Evolutionary conservation across 2,888 invertebrate species (phyloP).

Genomic region (Subacronicta megacephala): DNA sequence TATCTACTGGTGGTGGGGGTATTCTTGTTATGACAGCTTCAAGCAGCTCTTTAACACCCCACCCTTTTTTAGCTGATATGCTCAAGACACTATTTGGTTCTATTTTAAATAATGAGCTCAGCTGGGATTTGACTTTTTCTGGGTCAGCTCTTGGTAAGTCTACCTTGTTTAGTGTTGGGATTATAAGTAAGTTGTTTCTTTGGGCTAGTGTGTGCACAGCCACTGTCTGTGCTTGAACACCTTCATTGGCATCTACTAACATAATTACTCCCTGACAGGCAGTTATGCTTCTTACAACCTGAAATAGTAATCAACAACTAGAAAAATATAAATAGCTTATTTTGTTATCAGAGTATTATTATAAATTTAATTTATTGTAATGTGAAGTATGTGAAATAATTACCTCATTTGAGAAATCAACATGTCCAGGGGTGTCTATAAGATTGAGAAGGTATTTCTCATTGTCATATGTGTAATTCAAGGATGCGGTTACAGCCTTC

Average conservation of each 20-base stretch:
- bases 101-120: constrained; percentile 95
- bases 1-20: constrained; percentile 92
- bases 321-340: neutral
- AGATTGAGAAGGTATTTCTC: constrained; percentile 96
- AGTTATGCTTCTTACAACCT: constrained; percentile 95
- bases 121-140: constrained; percentile 93
- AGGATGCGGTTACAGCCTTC: constrained; percentile 98
- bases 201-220: constrained; percentile 98
- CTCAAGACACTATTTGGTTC: constrained; percentile 92
- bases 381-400: neutral
- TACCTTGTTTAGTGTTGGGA: constrained; percentile 99
- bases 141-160: constrained; percentile 97
- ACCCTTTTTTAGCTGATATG: constrained; percentile 98
- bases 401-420: constrained; percentile 99
- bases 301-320: constrained; percentile 23
- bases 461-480: constrained; percentile 93
- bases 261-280: constrained; percentile 98
- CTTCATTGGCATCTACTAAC: constrained; percentile 98
- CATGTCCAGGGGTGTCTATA: constrained; percentile 99
- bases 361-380: neutral
- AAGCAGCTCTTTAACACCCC: constrained; percentile 94
- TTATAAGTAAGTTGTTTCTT: constrained; percentile 93
- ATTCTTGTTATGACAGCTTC: constrained; percentile 94
- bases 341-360: neutral
- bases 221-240: constrained; percentile 99